Conservation (phyloP, 2,113 vertebrate genomes). For the Labeo rohita region DNA sequence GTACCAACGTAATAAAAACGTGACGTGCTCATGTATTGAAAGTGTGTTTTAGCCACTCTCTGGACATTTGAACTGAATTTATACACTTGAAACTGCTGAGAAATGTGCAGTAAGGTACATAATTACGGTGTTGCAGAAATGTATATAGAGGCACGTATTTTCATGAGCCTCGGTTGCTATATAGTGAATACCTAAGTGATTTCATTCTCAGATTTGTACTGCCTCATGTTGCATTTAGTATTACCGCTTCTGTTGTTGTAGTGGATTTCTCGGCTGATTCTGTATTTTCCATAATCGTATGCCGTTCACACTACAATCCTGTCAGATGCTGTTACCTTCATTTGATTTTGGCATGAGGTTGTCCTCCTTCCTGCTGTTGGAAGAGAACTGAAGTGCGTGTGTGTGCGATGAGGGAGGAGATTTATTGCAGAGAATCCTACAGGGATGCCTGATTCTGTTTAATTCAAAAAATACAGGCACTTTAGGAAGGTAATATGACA, state of each 20-base stretch:
- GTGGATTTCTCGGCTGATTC: neutral
- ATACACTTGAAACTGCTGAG: no score
- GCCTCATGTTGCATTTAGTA: slow-evolving; percentile 7
- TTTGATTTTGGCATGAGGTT: slow-evolving; percentile 11
- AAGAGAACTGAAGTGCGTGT: neutral
- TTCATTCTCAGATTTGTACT: slow-evolving; percentile 2
- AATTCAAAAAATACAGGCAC: slow-evolving; percentile 9
- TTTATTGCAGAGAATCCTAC: slow-evolving; percentile 2
- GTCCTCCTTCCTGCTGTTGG: slow-evolving; percentile 3
- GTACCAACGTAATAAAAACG: no score
- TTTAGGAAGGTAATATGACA: slow-evolving; percentile 17
- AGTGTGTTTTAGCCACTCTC: no score
- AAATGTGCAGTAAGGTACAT: no score
- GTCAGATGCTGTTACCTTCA: neutral
- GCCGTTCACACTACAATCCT: neutral
- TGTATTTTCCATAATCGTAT: neutral
- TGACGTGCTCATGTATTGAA: no score
- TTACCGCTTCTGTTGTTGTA: neutral
- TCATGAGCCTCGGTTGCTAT: no score
- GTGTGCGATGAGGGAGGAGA: slow-evolving; percentile 1
- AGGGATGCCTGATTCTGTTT: slow-evolving; percentile 28
- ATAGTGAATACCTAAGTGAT: neutral
- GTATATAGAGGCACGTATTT: no score
- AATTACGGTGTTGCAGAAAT: no score
- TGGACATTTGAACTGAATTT: no score